A percentile compares a stretch with the other conserved stretches of the same genome.
Evolutionary conservation across 2,113 vertebrate species (phyloP).

Genomic region (Prolemur simus): DNA sequence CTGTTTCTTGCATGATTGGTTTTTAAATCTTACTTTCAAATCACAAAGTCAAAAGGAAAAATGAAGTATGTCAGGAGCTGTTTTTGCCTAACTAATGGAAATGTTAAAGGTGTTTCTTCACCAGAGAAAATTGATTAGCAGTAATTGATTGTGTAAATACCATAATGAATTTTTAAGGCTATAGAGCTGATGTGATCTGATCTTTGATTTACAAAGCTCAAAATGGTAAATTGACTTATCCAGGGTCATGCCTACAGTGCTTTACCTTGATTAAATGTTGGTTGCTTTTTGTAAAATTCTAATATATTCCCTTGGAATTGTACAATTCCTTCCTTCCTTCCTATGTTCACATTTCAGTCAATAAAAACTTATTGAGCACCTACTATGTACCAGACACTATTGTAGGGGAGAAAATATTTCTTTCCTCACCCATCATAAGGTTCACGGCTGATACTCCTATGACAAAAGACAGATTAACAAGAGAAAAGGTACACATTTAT

Average conservation of each 20-base stretch:
- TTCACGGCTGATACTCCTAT: neutral
- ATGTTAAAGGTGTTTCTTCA: constrained; percentile 30
- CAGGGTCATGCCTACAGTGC: neutral
- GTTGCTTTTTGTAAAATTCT: neutral
- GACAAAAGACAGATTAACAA: neutral
- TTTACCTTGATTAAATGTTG: constrained; percentile 36
- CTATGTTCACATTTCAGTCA: neutral
- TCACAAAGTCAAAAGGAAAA: constrained; percentile 50
- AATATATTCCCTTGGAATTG: neutral
- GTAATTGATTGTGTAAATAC: neutral
- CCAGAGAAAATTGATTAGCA: constrained; percentile 42
- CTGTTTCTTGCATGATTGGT: constrained; percentile 11
- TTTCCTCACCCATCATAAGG: neutral
- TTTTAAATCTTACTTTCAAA: constrained; percentile 58
- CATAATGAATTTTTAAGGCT: constrained; percentile 32
- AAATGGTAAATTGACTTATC: constrained; percentile 1
- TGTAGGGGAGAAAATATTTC: neutral
- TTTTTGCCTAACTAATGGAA: constrained; percentile 33
- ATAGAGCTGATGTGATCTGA: neutral
- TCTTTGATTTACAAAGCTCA: constrained; percentile 36
- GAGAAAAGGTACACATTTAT: neutral
- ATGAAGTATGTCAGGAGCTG: neutral
- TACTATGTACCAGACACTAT: neutral
- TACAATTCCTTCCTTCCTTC: neutral
- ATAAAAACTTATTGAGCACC: neutral